Percentiles rank a stretch among this genome's conserved stretches.
Evolutionary conservation across 1,140 invertebrate genomes (phyloP).

Genomic region (Sitophilus oryzae): DNA sequence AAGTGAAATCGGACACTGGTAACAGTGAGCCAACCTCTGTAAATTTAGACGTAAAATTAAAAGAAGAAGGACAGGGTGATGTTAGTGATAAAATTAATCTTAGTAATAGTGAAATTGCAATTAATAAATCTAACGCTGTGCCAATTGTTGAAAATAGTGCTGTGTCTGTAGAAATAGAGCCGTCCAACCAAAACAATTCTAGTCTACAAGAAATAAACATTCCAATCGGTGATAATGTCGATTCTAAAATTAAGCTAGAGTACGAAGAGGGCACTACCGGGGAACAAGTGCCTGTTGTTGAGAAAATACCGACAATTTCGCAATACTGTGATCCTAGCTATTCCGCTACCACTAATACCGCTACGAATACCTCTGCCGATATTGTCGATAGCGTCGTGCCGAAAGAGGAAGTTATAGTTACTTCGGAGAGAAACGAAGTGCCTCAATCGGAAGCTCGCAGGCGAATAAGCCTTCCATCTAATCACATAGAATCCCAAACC

Average conservation of each 20-base stretch:
- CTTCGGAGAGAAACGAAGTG: slow-evolving; percentile 27
- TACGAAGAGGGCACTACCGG: slow-evolving; percentile 39
- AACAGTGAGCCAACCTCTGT: slow-evolving; percentile 8
- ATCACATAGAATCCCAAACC: slow-evolving; percentile 47
- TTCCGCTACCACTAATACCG: slow-evolving; percentile 37
- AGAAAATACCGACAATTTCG: slow-evolving; percentile 65
- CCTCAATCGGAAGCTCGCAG: slow-evolving; percentile 32
- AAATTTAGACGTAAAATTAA: slow-evolving; percentile 1
- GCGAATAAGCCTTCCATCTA: slow-evolving; percentile 58
- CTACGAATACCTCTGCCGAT: slow-evolving; percentile 35
- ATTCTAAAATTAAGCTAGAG: slow-evolving; percentile 43
- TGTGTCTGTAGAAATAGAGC: slow-evolving; percentile 49
- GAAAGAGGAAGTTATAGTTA: slow-evolving; percentile 39
- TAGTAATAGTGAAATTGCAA: slow-evolving; percentile 32
- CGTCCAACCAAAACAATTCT: slow-evolving; percentile 54
- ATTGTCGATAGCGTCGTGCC: slow-evolving; percentile 48
- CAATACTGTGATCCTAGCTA: slow-evolving; percentile 63
- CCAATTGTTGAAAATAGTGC: slow-evolving; percentile 45
- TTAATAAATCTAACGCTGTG: slow-evolving; percentile 37
- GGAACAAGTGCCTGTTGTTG: slow-evolving; percentile 52
- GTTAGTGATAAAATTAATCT: slow-evolving; percentile 26
- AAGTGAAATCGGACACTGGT: slow-evolving; percentile 15
- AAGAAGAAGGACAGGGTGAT: slow-evolving; percentile 23
- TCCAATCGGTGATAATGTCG: slow-evolving; percentile 32
- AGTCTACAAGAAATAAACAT: slow-evolving; percentile 46